A percentile compares a stretch with the other conserved stretches of the same genome.
These are phyloP conservation scores for Thereva unica DNA, from an alignment of 2,888 invertebrate species.

Conservation along the genomic window DNA sequence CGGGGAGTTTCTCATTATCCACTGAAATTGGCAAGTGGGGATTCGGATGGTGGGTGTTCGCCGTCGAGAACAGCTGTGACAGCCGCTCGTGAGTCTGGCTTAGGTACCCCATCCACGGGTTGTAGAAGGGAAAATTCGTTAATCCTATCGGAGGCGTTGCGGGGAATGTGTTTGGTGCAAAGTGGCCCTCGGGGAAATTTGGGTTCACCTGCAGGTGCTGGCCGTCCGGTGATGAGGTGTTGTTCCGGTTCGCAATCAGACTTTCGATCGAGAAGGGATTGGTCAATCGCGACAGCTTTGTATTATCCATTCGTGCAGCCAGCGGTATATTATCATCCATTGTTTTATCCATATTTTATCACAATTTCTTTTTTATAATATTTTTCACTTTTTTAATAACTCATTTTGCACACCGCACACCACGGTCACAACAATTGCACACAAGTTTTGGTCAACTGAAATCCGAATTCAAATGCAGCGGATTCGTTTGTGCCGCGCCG, in stretches of 20 bases:
- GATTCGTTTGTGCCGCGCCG: background rate
- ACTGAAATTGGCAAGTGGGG: constrained; percentile 9
- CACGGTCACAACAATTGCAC: too few relatives aligned
- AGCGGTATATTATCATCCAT: constrained; percentile 9
- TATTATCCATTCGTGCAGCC: constrained; percentile 26
- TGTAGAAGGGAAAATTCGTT: constrained; percentile 55
- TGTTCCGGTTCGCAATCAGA: constrained; percentile 51
- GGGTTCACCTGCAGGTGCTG: background rate
- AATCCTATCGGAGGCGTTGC: constrained; percentile 36
- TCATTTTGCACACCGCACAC: too few relatives aligned
- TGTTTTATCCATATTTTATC: constrained; percentile 20
- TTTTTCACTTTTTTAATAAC: too few relatives aligned
- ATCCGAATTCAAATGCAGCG: background rate
- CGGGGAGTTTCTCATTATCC: constrained; percentile 21
- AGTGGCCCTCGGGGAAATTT: background rate
- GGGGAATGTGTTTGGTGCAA: constrained; percentile 25
- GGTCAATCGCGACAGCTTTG: constrained; percentile 51
- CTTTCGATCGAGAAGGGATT: constrained; percentile 59
- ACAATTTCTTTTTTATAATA: background rate
- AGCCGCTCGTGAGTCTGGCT: constrained; percentile 56
- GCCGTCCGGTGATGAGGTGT: constrained; percentile 3
- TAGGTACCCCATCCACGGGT: constrained; percentile 58
- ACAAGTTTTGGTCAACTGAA: too few relatives aligned
- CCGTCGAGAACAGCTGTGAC: constrained; percentile 52
- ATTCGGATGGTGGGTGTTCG: constrained; percentile 45